phyloP scores from a whole-genome alignment of 2,113 vertebrate species.

The Campylorhamphus procurvoides region DNA sequence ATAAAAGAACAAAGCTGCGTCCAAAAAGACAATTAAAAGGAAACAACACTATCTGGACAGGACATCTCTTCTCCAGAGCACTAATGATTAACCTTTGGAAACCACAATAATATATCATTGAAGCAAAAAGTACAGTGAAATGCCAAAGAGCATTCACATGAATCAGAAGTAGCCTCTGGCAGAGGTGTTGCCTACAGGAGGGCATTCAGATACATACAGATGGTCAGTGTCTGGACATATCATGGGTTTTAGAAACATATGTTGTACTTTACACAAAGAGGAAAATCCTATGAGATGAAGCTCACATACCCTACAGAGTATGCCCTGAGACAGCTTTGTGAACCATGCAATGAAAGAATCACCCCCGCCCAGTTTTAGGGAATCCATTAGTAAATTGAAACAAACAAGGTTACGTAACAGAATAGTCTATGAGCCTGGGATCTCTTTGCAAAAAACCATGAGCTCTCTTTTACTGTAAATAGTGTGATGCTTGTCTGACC shows the following conservation, averaged over 20 bases:
- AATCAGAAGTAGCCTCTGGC: neutral
- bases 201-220: accelerated
- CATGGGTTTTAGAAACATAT: neutral
- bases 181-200: neutral
- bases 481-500: neutral
- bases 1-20: neutral
- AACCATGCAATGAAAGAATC: neutral
- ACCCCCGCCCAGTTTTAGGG: neutral
- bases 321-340: neutral
- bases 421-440: neutral
- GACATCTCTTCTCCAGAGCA: neutral
- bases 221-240: neutral
- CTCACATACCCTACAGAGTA: neutral
- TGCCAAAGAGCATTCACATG: neutral
- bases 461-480: neutral
- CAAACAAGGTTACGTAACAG: neutral
- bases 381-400: neutral
- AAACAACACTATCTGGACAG: neutral
- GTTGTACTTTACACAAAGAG: neutral
- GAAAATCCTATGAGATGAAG: neutral
- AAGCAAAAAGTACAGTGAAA: neutral
- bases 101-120: neutral
- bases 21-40: conserved; percentile 30
- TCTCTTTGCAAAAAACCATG: neutral
- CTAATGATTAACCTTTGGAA: conserved; percentile 14